A percentile compares a stretch with the other conserved stretches of the same genome.
These are phyloP conservation scores for Onychomys arenicola DNA, from an alignment of 2,797 vertebrate species.

Conservation along the genomic window DNA sequence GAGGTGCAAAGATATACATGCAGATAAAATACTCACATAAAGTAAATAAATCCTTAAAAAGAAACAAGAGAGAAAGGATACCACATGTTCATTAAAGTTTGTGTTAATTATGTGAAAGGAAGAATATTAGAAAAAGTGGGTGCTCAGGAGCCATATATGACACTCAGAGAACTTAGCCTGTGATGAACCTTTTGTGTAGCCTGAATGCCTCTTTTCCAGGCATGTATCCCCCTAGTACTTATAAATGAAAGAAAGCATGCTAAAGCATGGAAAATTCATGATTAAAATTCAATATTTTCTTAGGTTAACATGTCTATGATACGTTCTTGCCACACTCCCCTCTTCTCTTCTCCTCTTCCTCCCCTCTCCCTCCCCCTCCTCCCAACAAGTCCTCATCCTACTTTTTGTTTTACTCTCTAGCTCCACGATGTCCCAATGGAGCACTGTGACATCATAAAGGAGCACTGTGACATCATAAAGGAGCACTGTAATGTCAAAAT, in stretches of 20 bases:
- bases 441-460: not conserved
- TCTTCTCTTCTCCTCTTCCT: not conserved
- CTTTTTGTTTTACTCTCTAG: not conserved
- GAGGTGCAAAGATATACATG: not conserved
- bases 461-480: not conserved
- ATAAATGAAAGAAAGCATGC: not conserved
- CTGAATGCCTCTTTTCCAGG: not conserved
- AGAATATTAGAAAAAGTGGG: not conserved
- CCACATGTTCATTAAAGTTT: no score
- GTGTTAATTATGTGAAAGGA: not conserved
- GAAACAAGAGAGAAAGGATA: not conserved
- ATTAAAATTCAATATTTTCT: not conserved
- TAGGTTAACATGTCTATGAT: not conserved
- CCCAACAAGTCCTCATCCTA: not conserved
- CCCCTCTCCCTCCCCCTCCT: not conserved
- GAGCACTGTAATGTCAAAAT: not conserved
- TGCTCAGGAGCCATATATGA: not conserved
- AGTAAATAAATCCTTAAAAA: not conserved
- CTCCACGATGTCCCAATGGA: not conserved
- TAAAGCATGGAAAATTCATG: not conserved
- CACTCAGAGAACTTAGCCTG: not conserved
- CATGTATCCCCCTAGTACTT: not conserved
- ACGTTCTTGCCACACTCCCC: not conserved
- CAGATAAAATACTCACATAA: not conserved
- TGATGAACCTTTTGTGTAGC: not conserved